Conservation (phyloP, 2,797 vertebrate genomes). For the Sebastes miniatus region DNA sequence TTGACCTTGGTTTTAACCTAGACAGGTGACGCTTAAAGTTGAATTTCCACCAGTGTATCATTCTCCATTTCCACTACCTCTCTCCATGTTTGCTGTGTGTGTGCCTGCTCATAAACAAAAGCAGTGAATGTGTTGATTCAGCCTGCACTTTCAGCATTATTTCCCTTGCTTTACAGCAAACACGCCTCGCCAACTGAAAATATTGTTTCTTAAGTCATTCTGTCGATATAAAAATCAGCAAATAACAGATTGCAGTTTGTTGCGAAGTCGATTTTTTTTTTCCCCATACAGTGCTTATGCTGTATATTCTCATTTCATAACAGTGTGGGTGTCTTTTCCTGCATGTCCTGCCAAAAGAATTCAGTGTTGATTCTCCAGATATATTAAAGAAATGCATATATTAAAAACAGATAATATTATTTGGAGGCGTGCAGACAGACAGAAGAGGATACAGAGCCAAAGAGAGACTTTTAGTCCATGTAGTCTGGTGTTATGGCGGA, state of each 20-base stretch:
- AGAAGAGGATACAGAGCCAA: neutral
- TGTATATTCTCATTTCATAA: neutral
- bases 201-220: neutral
- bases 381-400: neutral
- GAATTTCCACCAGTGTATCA: neutral
- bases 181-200: neutral
- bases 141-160: neutral
- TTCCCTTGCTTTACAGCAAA: neutral
- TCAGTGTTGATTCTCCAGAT: neutral
- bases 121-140: neutral
- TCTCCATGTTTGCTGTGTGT: neutral
- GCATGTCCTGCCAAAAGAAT: neutral
- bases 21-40: neutral
- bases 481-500: slow-evolving; percentile 19
- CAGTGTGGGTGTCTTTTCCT: neutral
- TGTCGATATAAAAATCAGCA: neutral
- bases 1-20: neutral
- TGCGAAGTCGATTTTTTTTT: neutral
- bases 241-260: neutral
- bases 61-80: neutral
- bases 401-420: neutral
- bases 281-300: neutral
- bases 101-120: neutral
- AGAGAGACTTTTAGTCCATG: slow-evolving; percentile 13
- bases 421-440: slow-evolving; percentile 14